Base-by-base conservation (phyloP, 1,140 invertebrate species). In the Orchestia grillus region DNA sequence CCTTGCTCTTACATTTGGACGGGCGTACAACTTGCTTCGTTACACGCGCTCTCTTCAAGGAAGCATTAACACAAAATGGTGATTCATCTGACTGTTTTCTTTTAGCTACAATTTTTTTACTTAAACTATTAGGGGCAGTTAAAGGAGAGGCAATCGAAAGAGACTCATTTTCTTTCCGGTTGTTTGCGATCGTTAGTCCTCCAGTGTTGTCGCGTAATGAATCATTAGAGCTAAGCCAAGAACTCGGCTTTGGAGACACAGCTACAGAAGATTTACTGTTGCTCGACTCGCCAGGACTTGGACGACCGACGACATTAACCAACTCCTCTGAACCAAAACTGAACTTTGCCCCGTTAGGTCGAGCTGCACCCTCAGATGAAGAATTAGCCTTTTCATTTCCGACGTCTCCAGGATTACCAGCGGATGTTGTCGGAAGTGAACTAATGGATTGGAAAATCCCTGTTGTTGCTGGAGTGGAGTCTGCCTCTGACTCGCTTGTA, bases 61-160 rank as follows among this genome's bases (percentile, higher is more conserved):
- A n/a, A 8, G 23, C 11, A 94, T 94, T 94, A n/a, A 94, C 92
- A 94, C 92, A 94, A 47, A 94, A 94, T 28, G 92, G 92, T 6
- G 92, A 94, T 44, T 94, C 92, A 11, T 94, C 92, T 23, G 43
- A 44, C 23, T 45, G 6, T n/a, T 94, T 94, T 47, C 92, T 94
- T 40, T 94, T 94, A 44, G 88, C n/a, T 1, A 36, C n/a, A 42
- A 90, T 90, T 90, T 42, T 44, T 16, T 90, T 90, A 90, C 88
- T 90, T 44, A 90, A 90, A 42, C 41, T 90, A 0, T 90, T 90
- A 42, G 41, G 88, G 15, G 15, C 41, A 90, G 42, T 44, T 90
- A 42, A 1, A 42, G 88, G 36, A 19, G 62, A 77, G 62, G 62
- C 62, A 77, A 36, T 28, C 11, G 62, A 77, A 77, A 15, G 15